A percentile compares a stretch with the other conserved stretches of the same genome.
phyloP scores from a whole-genome alignment of 2,797 vertebrate species.

The Lutjanus campechanus region DNA sequence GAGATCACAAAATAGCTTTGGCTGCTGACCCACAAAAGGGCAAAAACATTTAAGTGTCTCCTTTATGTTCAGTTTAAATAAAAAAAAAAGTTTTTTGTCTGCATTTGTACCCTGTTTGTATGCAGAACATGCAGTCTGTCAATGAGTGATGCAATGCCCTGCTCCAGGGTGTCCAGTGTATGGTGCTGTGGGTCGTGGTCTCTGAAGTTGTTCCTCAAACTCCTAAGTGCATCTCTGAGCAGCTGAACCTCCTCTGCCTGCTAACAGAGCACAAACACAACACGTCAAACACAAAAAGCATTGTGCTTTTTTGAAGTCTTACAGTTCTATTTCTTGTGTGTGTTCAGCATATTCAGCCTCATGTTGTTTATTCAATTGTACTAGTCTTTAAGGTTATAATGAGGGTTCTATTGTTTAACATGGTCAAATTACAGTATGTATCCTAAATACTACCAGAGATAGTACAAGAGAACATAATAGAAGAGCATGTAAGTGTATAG shows the following conservation, averaged over 20 bases:
- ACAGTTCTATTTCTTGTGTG: background rate
- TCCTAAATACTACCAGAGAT: background rate
- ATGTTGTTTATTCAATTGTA: background rate
- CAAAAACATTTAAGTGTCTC: background rate
- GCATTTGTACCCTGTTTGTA: slow-evolving; percentile 77
- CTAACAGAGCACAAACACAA: slow-evolving; percentile 31
- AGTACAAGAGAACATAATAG: background rate
- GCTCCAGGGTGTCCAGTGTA: slow-evolving; percentile 98
- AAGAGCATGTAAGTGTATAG: background rate
- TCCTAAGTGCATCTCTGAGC: slow-evolving; percentile 92
- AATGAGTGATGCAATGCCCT: slow-evolving; percentile 95
- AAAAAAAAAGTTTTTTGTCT: background rate
- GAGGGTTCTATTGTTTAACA: background rate
- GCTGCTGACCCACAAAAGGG: background rate
- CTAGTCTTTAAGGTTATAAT: background rate
- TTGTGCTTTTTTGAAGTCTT: background rate
- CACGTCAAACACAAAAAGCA: background rate
- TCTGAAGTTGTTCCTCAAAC: slow-evolving; percentile 94
- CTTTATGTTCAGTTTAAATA: background rate
- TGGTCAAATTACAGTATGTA: background rate
- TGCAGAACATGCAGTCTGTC: slow-evolving; percentile 91
- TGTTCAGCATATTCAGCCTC: background rate
- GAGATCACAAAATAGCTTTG: background rate
- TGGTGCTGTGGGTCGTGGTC: slow-evolving; percentile 97
- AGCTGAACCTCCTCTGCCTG: slow-evolving; percentile 94